Evolutionary conservation across 2,113 vertebrate species (phyloP).

Genomic region (Galeopterus variegatus): DNA sequence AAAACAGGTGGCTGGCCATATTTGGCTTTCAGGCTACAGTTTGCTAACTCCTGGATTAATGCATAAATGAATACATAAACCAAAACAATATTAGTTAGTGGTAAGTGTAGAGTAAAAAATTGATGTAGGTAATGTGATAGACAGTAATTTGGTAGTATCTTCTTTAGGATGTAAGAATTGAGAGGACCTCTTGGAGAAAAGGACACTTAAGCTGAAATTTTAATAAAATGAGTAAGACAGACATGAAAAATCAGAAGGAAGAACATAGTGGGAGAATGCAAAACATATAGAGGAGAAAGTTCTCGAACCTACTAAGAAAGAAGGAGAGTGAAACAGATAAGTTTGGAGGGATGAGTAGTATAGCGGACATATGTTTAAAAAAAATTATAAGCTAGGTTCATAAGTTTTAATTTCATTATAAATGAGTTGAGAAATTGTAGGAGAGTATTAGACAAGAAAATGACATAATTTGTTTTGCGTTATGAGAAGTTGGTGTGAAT

Average conservation of each 20-base stretch:
- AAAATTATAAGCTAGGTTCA: background rate
- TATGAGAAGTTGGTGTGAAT: background rate
- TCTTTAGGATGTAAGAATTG: background rate
- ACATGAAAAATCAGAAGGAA: background rate
- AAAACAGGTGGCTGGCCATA: constrained; percentile 34
- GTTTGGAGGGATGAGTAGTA: background rate
- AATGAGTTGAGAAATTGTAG: background rate
- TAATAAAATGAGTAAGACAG: background rate
- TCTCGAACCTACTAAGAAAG: background rate
- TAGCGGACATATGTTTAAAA: background rate
- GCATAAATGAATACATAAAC: constrained; percentile 16
- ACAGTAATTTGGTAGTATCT: background rate
- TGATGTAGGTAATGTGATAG: background rate
- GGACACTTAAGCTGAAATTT: background rate
- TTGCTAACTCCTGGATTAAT: background rate
- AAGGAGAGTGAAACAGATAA: background rate
- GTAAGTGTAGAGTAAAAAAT: constrained; percentile 1
- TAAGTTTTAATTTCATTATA: constrained; percentile 2
- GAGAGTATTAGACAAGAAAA: background rate
- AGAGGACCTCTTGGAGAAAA: background rate
- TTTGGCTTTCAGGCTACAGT: background rate
- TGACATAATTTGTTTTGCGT: background rate
- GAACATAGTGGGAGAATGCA: background rate
- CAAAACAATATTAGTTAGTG: background rate
- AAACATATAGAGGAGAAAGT: background rate